A percentile compares a stretch with the other conserved stretches of the same genome.
Conservation (phyloP, 64 coral and sea anemone species). For the Montipora capricornis region DNA sequence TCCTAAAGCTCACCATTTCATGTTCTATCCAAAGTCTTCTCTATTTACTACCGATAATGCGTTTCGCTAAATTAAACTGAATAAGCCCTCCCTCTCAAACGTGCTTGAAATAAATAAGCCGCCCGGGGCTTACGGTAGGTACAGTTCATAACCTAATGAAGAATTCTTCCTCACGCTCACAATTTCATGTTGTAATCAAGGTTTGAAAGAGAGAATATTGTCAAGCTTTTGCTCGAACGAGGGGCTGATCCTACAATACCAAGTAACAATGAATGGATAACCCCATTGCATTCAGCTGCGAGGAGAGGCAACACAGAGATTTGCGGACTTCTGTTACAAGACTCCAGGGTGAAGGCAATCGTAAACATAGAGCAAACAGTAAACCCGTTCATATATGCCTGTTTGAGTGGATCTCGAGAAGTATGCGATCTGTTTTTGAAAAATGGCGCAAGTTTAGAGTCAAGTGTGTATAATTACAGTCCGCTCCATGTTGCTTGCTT, state of each 20-base stretch:
- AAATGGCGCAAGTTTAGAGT: background rate
- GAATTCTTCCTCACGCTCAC: background rate
- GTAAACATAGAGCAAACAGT: background rate
- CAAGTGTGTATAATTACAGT: no score
- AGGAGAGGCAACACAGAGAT: constrained; percentile 28
- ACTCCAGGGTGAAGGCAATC: background rate
- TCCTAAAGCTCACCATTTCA: no score
- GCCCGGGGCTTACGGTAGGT: no score
- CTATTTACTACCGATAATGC: no score
- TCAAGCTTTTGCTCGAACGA: constrained; percentile 55
- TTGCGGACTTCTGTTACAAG: constrained; percentile 23
- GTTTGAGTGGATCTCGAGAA: background rate
- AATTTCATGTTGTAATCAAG: background rate
- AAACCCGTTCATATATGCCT: constrained; percentile 15
- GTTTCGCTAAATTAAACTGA: no score
- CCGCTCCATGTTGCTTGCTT: background rate
- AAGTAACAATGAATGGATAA: background rate
- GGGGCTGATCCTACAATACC: constrained; percentile 46
- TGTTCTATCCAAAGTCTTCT: no score
- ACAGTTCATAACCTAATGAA: background rate
- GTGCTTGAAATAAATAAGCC: no score
- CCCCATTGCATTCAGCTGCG: constrained; percentile 56
- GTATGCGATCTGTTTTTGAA: constrained; percentile 11
- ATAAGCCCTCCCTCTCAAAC: no score
- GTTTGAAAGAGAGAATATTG: constrained; percentile 36